Evolutionary conservation across 2,888 invertebrate species (phyloP).

Genomic region (Acanthosepion lycidas): DNA sequence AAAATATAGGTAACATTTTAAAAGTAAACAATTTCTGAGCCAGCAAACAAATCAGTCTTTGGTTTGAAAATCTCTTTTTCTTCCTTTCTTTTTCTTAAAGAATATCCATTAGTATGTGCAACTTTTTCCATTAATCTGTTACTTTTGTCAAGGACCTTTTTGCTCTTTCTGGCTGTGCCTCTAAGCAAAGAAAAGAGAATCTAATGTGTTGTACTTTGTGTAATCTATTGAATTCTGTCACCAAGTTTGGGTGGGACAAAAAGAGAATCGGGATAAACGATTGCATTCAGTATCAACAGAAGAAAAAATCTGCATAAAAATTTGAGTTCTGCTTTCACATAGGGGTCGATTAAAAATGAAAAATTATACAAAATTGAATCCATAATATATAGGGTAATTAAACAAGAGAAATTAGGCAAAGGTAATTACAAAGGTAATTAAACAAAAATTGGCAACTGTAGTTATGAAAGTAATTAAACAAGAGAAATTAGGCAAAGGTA

Average conservation of each 20-base stretch:
- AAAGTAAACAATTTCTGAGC: neutral
- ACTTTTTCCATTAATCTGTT: neutral
- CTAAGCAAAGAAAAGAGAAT: neutral
- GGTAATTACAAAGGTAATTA: too few species aligned
- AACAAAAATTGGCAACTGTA: too few species aligned
- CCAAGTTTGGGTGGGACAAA: neutral
- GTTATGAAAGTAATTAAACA: too few species aligned
- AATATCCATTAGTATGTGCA: slow-evolving; percentile 2
- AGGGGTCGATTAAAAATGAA: neutral
- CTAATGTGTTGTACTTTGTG: neutral
- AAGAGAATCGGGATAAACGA: neutral
- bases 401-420: neutral
- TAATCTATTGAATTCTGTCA: slow-evolving; percentile 12
- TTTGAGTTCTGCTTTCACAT: neutral
- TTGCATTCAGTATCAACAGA: neutral
- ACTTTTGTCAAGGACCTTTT: neutral
- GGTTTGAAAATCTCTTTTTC: neutral
- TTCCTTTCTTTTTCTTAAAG: neutral
- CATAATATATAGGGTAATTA: too few species aligned
- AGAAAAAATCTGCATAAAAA: neutral
- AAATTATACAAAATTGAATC: neutral
- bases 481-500: too few species aligned
- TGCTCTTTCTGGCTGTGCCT: neutral
- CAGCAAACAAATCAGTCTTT: neutral
- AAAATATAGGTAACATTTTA: neutral